Evolutionary conservation across 2,113 vertebrate species (phyloP).

Genomic region (Gymnocephalus cernua): DNA sequence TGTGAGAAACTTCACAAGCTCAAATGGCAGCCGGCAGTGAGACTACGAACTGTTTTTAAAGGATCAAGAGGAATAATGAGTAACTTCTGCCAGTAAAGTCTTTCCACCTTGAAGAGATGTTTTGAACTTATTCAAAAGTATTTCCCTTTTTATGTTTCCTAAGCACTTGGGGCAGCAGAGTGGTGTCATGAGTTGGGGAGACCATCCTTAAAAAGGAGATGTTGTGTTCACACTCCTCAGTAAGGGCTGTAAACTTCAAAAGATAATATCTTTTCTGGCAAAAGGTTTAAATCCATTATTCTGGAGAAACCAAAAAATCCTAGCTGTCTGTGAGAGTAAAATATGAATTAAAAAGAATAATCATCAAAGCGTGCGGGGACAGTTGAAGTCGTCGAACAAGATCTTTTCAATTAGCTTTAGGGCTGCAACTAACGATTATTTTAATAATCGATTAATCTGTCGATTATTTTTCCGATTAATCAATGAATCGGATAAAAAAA

Average conservation of each 20-base stretch:
- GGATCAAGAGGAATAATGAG: conserved; percentile 53
- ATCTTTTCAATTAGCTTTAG: conserved; percentile 5
- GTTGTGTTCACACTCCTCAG: conserved; percentile 14
- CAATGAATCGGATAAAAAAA: too few relatives aligned
- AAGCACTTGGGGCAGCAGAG: conserved; percentile 36
- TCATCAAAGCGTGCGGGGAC: background rate
- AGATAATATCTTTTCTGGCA: conserved; percentile 4
- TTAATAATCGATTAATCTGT: too few relatives aligned
- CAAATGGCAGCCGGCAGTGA: conserved; percentile 42
- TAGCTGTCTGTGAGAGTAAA: conserved; percentile 1
- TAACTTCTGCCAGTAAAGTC: conserved; percentile 47
- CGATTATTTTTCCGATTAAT: too few relatives aligned
- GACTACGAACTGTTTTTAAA: conserved; percentile 50
- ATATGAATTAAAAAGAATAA: conserved; percentile 17
- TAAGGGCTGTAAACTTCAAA: conserved; percentile 16
- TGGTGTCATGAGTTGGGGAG: conserved; percentile 16
- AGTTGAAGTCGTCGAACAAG: background rate
- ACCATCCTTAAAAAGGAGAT: conserved; percentile 22
- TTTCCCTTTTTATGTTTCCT: conserved; percentile 1
- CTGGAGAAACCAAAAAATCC: background rate
- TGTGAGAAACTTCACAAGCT: conserved; percentile 46
- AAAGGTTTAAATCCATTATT: conserved; percentile 28
- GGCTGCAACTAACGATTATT: too few relatives aligned
- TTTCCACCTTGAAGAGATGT: conserved; percentile 49
- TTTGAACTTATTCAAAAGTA: conserved; percentile 48